phyloP scores from a whole-genome alignment of 2,888 invertebrate genomes.

The Aspidiotus destructor region DNA sequence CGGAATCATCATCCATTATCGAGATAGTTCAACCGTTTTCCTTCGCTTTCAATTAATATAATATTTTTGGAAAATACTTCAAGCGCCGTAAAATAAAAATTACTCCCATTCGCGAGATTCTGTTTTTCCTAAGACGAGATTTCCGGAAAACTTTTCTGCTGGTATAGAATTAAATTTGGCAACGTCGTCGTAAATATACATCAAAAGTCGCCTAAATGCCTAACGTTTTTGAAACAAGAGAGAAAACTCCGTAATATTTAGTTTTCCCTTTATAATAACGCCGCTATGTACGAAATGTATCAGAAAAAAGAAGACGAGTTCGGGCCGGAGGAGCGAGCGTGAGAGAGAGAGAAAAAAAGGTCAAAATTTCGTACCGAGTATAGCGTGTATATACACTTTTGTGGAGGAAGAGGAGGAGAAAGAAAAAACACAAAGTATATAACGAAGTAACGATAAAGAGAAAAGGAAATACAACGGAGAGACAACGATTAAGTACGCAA shows the following conservation, averaged over 20 bases:
- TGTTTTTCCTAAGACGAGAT: background rate
- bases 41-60: too few species aligned
- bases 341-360: slow-evolving; percentile 19
- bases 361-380: slow-evolving; percentile 24
- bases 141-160: slow-evolving; percentile 10
- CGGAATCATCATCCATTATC: too few species aligned
- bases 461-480: slow-evolving; percentile 10
- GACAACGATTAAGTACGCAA: slow-evolving; percentile 5
- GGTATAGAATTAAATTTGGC: slow-evolving; percentile 19
- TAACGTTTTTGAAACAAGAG: slow-evolving; percentile 19
- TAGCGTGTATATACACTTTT: background rate
- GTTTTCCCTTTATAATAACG: slow-evolving; percentile 12
- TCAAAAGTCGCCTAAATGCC: slow-evolving; percentile 30
- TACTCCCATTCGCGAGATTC: too few species aligned
- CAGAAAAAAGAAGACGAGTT: background rate
- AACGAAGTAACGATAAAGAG: background rate
- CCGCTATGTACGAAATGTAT: background rate
- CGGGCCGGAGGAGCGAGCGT: background rate
- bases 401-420: background rate
- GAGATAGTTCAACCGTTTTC: too few species aligned
- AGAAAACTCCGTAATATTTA: slow-evolving; percentile 13
- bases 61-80: too few species aligned
- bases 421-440: background rate
- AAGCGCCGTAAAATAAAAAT: too few species aligned
- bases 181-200: slow-evolving; percentile 27